Conservation (phyloP, 2,888 invertebrate genomes). For the Octodonta nipae region DNA sequence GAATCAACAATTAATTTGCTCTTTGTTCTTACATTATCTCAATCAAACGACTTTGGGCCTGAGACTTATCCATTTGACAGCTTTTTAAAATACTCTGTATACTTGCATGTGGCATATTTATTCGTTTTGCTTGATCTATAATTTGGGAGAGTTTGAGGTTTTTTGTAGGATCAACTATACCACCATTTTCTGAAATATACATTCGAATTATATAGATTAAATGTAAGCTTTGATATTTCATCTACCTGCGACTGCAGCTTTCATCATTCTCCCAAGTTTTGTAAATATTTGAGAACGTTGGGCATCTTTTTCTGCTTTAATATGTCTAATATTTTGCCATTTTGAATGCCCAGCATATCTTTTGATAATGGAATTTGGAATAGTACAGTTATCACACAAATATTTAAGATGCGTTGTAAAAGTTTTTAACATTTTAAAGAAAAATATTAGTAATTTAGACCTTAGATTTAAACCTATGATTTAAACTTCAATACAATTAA, state of each 20-base stretch:
- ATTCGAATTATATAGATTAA: background rate
- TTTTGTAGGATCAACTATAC: slow-evolving; percentile 44
- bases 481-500: no score
- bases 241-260: slow-evolving; percentile 47
- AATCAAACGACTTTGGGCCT: slow-evolving; percentile 32
- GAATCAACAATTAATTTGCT: no score
- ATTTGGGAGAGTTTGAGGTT: slow-evolving; percentile 45
- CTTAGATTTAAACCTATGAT: no score
- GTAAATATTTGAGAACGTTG: slow-evolving; percentile 38
- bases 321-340: slow-evolving; percentile 63
- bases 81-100: slow-evolving; percentile 48
- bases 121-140: slow-evolving; percentile 47
- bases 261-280: slow-evolving; percentile 42
- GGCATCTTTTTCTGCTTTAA: slow-evolving; percentile 51
- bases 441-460: no score
- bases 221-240: background rate
- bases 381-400: no score
- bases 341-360: slow-evolving; percentile 57
- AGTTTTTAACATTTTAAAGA: no score
- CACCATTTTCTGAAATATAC: slow-evolving; percentile 38
- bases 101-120: slow-evolving; percentile 48
- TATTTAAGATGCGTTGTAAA: no score
- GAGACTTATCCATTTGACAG: slow-evolving; percentile 32
- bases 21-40: slow-evolving; percentile 37
- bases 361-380: slow-evolving; percentile 12